phyloP scores from a whole-genome alignment of 2,888 invertebrate genomes.

The Subacronicta megacephala region DNA sequence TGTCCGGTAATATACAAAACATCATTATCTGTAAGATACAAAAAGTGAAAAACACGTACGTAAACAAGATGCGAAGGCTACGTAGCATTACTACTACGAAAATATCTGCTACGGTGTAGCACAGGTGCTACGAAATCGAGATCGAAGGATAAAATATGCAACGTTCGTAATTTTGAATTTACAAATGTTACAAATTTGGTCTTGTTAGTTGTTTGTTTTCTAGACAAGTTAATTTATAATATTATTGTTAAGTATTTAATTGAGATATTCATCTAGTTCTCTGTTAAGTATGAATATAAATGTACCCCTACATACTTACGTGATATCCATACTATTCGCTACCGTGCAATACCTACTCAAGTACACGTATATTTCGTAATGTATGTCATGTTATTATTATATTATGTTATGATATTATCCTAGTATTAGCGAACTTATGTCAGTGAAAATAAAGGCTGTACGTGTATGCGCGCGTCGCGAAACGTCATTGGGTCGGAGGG shows the following conservation, averaged over 20 bases:
- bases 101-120: slow-evolving; percentile 32
- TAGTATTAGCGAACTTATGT: slow-evolving; percentile 79
- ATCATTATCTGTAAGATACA: too few species aligned
- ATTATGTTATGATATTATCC: slow-evolving; percentile 73
- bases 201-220: too few species aligned
- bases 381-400: slow-evolving; percentile 80
- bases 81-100: slow-evolving; percentile 30
- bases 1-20: too few species aligned
- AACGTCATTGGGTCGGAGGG: slow-evolving; percentile 85
- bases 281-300: slow-evolving; percentile 15
- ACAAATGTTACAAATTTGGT: too few species aligned
- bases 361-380: slow-evolving; percentile 63
- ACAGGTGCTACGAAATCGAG: slow-evolving; percentile 54
- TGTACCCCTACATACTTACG: slow-evolving; percentile 28
- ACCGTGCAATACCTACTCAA: slow-evolving; percentile 43
- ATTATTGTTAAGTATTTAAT: neutral
- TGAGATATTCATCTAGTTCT: neutral
- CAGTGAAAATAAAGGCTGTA: slow-evolving; percentile 78
- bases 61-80: neutral
- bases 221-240: neutral
- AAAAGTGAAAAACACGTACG: too few species aligned
- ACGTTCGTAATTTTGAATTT: neutral
- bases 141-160: neutral
- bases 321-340: slow-evolving; percentile 44
- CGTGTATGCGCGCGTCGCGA: slow-evolving; percentile 82